Evolutionary conservation across 2,888 invertebrate genomes (phyloP).

Genomic region (Cheilosia scutellata): DNA sequence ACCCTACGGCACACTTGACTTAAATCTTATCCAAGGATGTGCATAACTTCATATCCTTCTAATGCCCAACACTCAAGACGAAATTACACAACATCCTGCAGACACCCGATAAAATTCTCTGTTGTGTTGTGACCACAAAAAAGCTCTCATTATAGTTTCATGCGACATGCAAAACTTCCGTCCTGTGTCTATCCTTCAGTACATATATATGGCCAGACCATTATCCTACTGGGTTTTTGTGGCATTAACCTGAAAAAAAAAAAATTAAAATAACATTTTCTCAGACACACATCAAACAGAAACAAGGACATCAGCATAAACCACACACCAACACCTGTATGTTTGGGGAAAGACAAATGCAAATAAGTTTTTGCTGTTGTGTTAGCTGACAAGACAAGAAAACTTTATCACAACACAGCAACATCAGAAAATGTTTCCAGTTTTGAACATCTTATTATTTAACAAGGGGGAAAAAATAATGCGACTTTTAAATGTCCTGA

Average conservation of each 20-base stretch:
- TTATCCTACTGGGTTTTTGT: slow-evolving; percentile 25
- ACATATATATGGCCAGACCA: not conserved
- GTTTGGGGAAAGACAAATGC: not conserved
- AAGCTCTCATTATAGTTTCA: not conserved
- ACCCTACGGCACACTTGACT: not conserved
- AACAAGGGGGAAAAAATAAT: not conserved
- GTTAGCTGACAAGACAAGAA: not conserved
- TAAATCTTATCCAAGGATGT: not conserved
- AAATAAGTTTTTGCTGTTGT: slow-evolving; percentile 20
- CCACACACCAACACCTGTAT: slow-evolving; percentile 13
- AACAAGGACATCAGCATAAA: slow-evolving; percentile 8
- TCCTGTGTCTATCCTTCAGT: too few relatives aligned
- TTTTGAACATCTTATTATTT: not conserved
- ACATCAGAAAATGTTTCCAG: not conserved
- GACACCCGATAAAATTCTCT: slow-evolving; percentile 16
- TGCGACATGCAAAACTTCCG: not conserved
- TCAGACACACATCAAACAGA: slow-evolving; percentile 19
- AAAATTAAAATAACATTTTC: slow-evolving; percentile 46
- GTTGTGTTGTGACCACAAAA: slow-evolving; percentile 3
- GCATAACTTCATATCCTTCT: slow-evolving; percentile 2
- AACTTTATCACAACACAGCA: slow-evolving; percentile 1
- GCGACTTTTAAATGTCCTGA: not conserved
- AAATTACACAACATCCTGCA: slow-evolving; percentile 5
- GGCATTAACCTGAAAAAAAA: not conserved
- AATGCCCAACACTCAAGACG: too few relatives aligned